These are phyloP conservation scores for Dryocosmus kuriphilus DNA, from an alignment of 2,888 invertebrate species.

Conservation along the genomic window DNA sequence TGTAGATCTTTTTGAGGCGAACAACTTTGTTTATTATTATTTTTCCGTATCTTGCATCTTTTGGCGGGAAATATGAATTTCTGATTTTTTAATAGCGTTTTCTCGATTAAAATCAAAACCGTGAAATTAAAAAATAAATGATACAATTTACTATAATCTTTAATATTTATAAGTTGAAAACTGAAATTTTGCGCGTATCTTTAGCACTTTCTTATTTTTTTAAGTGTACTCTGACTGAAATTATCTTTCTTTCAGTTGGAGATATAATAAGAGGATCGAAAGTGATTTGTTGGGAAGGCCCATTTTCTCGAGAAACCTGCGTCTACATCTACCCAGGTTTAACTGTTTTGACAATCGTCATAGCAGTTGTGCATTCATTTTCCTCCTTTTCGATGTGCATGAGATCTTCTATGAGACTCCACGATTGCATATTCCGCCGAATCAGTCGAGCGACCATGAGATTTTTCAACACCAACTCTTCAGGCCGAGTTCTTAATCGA, in stretches of 20 bases:
- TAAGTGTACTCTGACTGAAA: neutral
- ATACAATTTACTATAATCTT: too few species aligned
- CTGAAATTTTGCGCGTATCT: too few species aligned
- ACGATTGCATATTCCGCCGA: slow-evolving; percentile 89
- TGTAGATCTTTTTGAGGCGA: too few species aligned
- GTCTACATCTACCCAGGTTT: slow-evolving; percentile 80
- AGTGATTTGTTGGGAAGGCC: slow-evolving; percentile 47
- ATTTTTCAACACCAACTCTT: slow-evolving; percentile 93
- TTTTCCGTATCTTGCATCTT: too few species aligned
- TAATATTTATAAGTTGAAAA: too few species aligned
- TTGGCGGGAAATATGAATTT: too few species aligned
- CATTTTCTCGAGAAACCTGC: slow-evolving; percentile 76
- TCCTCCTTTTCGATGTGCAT: slow-evolving; percentile 85
- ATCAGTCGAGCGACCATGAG: slow-evolving; percentile 89
- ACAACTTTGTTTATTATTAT: too few species aligned
- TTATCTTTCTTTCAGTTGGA: neutral
- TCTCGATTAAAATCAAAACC: too few species aligned
- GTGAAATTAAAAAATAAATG: too few species aligned
- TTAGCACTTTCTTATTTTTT: too few species aligned
- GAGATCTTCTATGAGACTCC: slow-evolving; percentile 87
- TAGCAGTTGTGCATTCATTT: slow-evolving; percentile 78
- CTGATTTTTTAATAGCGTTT: too few species aligned
- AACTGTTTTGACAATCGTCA: slow-evolving; percentile 75
- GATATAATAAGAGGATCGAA: slow-evolving; percentile 15
- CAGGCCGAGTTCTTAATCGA: slow-evolving; percentile 89